Percentiles rank a stretch among this genome's conserved stretches.
Evolutionary conservation across 2,797 vertebrate genomes (phyloP).

Genomic region (Cuculus canorus): DNA sequence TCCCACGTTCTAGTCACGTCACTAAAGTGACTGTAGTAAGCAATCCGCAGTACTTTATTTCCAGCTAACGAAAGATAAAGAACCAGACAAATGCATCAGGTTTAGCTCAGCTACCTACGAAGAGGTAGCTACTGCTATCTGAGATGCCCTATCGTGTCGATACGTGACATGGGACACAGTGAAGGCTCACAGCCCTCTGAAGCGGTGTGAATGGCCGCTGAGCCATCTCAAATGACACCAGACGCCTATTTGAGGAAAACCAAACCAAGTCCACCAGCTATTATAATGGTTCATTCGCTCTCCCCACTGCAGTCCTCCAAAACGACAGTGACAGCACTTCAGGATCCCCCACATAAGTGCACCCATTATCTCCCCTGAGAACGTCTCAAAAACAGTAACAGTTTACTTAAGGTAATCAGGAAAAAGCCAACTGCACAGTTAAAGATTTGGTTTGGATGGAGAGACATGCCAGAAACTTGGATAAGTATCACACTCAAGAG

Average conservation of each 20-base stretch:
- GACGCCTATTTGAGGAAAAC: background rate
- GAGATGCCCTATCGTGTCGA: background rate
- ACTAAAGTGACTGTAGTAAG: background rate
- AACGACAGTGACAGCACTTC: background rate
- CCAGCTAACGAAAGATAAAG: background rate
- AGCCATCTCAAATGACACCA: background rate
- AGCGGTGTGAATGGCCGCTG: background rate
- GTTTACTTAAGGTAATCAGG: background rate
- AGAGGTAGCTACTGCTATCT: background rate
- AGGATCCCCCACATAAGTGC: background rate
- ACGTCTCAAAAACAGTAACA: background rate
- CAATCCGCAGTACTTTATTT: background rate
- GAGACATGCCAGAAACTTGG: background rate
- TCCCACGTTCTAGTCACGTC: background rate
- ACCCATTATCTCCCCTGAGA: background rate
- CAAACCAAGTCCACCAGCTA: background rate
- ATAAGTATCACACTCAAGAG: background rate
- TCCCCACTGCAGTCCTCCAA: background rate
- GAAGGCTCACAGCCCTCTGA: background rate
- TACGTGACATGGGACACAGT: accelerated
- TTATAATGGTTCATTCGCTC: accelerated
- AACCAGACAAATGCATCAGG: background rate
- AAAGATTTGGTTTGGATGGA: background rate
- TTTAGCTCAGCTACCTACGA: background rate
- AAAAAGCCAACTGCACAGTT: background rate